Percentiles rank a stretch among this genome's conserved stretches.
phyloP scores from a whole-genome alignment of 1,140 invertebrate species.

The Lasioglossum baleicum region DNA sequence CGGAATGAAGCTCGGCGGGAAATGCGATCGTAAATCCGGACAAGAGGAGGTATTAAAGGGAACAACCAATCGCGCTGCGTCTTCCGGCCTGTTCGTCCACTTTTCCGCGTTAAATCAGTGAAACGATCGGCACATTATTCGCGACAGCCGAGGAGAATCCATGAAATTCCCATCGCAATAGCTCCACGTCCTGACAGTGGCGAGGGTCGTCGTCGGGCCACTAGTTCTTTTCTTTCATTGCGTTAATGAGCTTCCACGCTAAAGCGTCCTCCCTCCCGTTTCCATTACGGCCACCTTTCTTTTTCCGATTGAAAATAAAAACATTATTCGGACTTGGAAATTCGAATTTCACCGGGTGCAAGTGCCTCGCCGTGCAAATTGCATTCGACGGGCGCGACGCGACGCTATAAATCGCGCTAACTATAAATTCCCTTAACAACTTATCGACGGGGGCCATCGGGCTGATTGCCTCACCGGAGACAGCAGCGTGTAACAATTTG shows the following conservation, averaged over 20 bases:
- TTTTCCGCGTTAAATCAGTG: slow-evolving; percentile 57
- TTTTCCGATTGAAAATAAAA: not conserved
- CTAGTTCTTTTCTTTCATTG: slow-evolving; percentile 60
- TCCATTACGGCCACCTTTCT: not conserved
- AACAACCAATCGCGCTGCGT: slow-evolving; percentile 55
- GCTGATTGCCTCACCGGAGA: no score
- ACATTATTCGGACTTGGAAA: not conserved
- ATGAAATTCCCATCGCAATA: slow-evolving; percentile 66
- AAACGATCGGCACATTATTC: slow-evolving; percentile 63
- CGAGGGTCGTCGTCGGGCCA: slow-evolving; percentile 41
- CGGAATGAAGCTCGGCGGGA: not conserved
- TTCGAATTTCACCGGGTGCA: no score
- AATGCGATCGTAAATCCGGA: slow-evolving; percentile 34
- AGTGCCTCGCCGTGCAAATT: not conserved
- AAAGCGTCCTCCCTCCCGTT: slow-evolving; percentile 30
- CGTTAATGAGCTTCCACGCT: slow-evolving; percentile 60
- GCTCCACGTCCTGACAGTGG: slow-evolving; percentile 59
- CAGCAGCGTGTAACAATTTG: no score
- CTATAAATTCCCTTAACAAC: no score
- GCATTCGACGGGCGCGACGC: not conserved
- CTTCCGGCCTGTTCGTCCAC: slow-evolving; percentile 1
- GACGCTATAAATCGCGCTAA: no score
- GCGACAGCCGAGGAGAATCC: slow-evolving; percentile 59
- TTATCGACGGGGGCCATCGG: no score
- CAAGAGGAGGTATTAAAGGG: slow-evolving; percentile 48